These are phyloP conservation scores for Noctua janthe DNA, from an alignment of 2,888 invertebrate species.

Conservation along the genomic window DNA sequence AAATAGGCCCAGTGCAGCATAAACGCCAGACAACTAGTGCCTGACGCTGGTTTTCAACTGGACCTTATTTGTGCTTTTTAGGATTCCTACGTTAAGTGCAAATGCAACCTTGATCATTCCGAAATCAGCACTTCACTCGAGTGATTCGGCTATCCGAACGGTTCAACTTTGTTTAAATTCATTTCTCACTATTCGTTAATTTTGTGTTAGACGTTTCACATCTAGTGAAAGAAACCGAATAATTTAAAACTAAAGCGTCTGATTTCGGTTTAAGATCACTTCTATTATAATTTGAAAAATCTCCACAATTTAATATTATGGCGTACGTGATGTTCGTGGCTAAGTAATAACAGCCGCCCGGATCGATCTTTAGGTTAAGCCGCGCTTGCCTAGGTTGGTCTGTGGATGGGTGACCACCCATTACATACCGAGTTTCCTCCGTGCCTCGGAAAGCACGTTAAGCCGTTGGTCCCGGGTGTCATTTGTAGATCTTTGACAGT, in stretches of 20 bases:
- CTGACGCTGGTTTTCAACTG: neutral
- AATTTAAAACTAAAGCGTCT: neutral
- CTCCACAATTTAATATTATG: neutral
- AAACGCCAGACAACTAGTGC: neutral
- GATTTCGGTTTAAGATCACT: neutral
- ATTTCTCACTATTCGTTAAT: neutral
- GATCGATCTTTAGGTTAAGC: too few species aligned
- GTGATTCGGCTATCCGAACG: neutral
- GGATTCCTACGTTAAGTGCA: neutral
- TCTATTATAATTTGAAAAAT: neutral
- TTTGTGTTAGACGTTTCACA: neutral
- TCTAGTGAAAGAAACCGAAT: neutral
- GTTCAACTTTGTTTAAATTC: neutral
- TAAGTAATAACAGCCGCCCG: too few species aligned
- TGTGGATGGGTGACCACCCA: too few species aligned
- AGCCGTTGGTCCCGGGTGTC: too few species aligned
- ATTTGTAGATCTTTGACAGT: too few species aligned
- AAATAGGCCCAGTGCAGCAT: neutral
- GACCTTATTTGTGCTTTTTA: neutral
- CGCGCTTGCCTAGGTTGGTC: too few species aligned
- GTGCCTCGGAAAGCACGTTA: too few species aligned
- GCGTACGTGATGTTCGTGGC: slow-evolving; percentile 39
- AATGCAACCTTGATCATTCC: neutral
- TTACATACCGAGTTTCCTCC: too few species aligned
- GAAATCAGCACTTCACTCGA: neutral